A percentile compares a stretch with the other conserved stretches of the same genome.
phyloP scores from a whole-genome alignment of 2,113 vertebrate species.

The Pungitius pungitius region DNA sequence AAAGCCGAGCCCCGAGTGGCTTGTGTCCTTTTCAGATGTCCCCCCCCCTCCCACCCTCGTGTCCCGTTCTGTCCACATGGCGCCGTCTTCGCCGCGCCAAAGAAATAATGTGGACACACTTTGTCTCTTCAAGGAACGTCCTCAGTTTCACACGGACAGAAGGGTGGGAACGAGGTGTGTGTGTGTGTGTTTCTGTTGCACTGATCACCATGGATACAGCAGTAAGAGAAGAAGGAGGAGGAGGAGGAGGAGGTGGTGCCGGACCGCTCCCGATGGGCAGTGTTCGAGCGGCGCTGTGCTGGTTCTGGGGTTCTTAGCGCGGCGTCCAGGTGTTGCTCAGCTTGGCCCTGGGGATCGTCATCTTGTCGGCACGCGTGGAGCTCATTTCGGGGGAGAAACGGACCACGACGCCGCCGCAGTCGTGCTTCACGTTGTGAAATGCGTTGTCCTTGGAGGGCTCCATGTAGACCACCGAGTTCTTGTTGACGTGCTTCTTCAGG shows the following conservation, averaged over 20 bases:
- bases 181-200: constrained; percentile 32
- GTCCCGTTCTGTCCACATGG: constrained; percentile 30
- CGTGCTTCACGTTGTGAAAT: constrained; percentile 80
- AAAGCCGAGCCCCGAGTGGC: constrained; percentile 45
- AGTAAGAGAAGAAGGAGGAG: too few species aligned
- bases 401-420: constrained; percentile 78
- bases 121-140: constrained; percentile 38
- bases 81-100: constrained; percentile 31
- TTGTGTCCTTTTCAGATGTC: constrained; percentile 48
- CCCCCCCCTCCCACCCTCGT: neutral
- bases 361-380: constrained; percentile 73
- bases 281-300: neutral
- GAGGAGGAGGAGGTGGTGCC: constrained; percentile 51
- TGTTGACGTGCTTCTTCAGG: constrained; percentile 84
- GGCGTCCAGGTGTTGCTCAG: constrained; percentile 73
- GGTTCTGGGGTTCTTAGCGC: constrained; percentile 52
- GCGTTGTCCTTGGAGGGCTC: constrained; percentile 84
- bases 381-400: constrained; percentile 76
- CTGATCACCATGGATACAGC: constrained; percentile 52
- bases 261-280: constrained; percentile 53
- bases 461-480: constrained; percentile 82
- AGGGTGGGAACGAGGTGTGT: constrained; percentile 34
- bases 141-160: constrained; percentile 44
- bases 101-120: constrained; percentile 34
- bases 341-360: constrained; percentile 83